Evolutionary conservation across 2,888 invertebrate species (phyloP).

Genomic region (Homarus gammarus): DNA sequence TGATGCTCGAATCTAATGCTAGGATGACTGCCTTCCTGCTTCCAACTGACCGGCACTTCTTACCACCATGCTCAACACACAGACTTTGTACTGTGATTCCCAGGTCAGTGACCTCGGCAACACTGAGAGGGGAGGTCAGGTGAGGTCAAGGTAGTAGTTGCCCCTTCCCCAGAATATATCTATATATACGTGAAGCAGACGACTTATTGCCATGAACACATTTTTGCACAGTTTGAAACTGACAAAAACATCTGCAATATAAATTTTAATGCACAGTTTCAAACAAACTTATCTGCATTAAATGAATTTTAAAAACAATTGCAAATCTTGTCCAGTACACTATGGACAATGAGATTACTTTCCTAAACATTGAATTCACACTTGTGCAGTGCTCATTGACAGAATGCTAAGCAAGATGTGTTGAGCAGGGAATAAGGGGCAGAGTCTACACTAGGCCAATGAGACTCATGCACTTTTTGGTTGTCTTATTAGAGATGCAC

Average conservation of each 20-base stretch:
- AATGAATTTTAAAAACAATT: slow-evolving; percentile 31
- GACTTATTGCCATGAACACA: slow-evolving; percentile 65
- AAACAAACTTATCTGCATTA: slow-evolving; percentile 33
- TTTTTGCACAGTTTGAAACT: slow-evolving; percentile 55
- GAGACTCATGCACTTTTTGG: slow-evolving; percentile 68
- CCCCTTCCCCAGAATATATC: slow-evolving; percentile 59
- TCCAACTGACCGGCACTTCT: slow-evolving; percentile 58
- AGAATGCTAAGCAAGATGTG: slow-evolving; percentile 62
- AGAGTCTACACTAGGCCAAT: slow-evolving; percentile 67
- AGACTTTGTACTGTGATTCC: slow-evolving; percentile 74
- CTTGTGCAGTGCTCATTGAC: slow-evolving; percentile 65
- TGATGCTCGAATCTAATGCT: background rate
- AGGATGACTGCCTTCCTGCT: slow-evolving; percentile 60
- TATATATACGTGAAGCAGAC: slow-evolving; percentile 47
- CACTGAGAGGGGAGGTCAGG: slow-evolving; percentile 72
- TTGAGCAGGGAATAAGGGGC: slow-evolving; percentile 70
- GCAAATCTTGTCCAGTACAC: slow-evolving; percentile 32
- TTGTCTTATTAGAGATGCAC: slow-evolving; percentile 59
- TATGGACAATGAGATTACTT: slow-evolving; percentile 33
- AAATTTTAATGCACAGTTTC: slow-evolving; percentile 38
- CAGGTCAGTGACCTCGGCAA: slow-evolving; percentile 72
- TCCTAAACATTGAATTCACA: slow-evolving; percentile 44
- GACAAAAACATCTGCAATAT: slow-evolving; percentile 37
- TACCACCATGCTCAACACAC: slow-evolving; percentile 73
- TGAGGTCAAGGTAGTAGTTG: slow-evolving; percentile 69